Conservation (phyloP, 2,888 invertebrate genomes). For the Hyposoter didymator region DNA sequence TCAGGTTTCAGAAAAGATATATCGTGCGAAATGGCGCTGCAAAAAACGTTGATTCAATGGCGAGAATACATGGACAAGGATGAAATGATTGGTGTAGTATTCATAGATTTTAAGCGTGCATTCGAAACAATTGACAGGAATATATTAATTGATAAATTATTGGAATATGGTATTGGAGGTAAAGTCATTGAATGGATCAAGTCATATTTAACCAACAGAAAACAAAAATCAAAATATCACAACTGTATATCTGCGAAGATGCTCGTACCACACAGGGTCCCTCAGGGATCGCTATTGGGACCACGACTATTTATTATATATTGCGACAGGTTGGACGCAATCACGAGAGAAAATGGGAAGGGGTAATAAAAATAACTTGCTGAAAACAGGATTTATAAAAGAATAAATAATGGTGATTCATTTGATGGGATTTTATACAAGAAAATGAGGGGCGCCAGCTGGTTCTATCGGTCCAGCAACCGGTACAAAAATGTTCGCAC, state of each 20-base stretch:
- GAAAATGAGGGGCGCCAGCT: too few species aligned
- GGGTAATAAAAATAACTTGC: too few species aligned
- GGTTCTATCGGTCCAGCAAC: too few species aligned
- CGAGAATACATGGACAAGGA: conserved; percentile 30
- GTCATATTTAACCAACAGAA: conserved; percentile 21
- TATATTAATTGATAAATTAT: conserved; percentile 49
- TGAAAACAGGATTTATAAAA: too few species aligned
- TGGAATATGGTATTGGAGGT: conserved; percentile 49
- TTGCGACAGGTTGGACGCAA: too few species aligned
- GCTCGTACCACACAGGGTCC: neutral
- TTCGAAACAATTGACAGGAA: conserved; percentile 56
- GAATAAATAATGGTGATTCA: too few species aligned
- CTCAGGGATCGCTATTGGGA: conserved; percentile 16
- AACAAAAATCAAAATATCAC: conserved; percentile 13
- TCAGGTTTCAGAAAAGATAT: conserved; percentile 15
- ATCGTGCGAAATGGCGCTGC: conserved; percentile 58
- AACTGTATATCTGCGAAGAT: neutral
- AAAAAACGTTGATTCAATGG: conserved; percentile 54
- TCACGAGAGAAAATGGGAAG: too few species aligned
- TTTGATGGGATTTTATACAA: too few species aligned
- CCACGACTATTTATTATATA: conserved; percentile 16
- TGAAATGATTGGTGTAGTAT: conserved; percentile 57
- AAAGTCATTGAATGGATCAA: conserved; percentile 5
- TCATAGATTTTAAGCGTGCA: conserved; percentile 57
- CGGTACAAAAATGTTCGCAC: too few species aligned